A percentile compares a stretch with the other conserved stretches of the same genome.
These are phyloP conservation scores for Andricus quercusramuli DNA, from an alignment of 2,888 invertebrate genomes.

Conservation along the genomic window DNA sequence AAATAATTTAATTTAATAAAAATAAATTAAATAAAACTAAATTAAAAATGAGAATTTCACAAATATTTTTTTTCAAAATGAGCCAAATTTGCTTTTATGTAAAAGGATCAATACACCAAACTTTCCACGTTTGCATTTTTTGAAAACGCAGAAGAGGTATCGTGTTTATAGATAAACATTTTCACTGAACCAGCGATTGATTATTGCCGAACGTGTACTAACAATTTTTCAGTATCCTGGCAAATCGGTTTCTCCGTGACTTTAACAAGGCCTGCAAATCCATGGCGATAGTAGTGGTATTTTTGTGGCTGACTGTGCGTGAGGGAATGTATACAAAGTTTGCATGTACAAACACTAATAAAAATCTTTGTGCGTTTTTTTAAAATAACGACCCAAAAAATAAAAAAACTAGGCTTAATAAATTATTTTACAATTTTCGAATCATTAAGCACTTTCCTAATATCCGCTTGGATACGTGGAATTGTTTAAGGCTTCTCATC, in stretches of 20 bases:
- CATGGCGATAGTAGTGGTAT: constrained; percentile 4
- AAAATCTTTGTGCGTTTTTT: too few relatives aligned
- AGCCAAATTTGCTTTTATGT: background rate
- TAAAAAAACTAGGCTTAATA: too few relatives aligned
- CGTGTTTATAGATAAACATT: background rate
- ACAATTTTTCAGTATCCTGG: constrained; percentile 3
- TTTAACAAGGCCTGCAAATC: constrained; percentile 26
- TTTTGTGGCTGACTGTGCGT: constrained; percentile 22
- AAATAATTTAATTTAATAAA: too few relatives aligned
- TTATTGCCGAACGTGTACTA: constrained; percentile 12
- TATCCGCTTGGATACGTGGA: too few relatives aligned
- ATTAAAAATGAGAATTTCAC: too few relatives aligned
- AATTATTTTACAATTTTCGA: too few relatives aligned
- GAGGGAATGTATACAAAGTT: constrained; percentile 14
- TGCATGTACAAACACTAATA: background rate
- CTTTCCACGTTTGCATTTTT: background rate
- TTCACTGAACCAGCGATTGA: background rate
- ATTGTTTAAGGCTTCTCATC: too few relatives aligned
- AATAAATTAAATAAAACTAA: too few relatives aligned
- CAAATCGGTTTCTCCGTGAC: constrained; percentile 30
- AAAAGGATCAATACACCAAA: background rate
- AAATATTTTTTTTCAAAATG: too few relatives aligned
- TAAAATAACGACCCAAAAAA: too few relatives aligned
- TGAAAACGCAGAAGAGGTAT: background rate
- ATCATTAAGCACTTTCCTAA: too few relatives aligned